phyloP scores from a whole-genome alignment of 1,140 invertebrate genomes.

The Pogonomyrmex californicus region DNA sequence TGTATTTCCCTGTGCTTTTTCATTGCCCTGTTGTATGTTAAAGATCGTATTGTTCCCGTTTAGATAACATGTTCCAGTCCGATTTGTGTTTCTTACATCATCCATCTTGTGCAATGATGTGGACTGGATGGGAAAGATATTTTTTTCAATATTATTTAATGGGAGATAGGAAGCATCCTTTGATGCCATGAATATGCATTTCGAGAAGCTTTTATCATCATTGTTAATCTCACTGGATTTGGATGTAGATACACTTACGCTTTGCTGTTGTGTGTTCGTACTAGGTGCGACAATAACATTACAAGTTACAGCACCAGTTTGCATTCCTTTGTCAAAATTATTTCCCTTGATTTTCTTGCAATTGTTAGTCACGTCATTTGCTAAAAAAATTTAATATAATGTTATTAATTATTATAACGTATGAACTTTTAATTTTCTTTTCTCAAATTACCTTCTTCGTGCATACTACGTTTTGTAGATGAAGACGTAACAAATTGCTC shows the following conservation, averaged over 20 bases:
- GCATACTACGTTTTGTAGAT: background rate
- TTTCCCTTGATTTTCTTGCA: constrained; percentile 29
- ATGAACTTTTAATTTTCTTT: background rate
- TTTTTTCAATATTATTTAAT: background rate
- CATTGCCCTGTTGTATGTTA: background rate
- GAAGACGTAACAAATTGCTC: background rate
- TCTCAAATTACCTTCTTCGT: constrained; percentile 44
- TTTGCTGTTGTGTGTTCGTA: background rate
- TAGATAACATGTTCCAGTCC: background rate
- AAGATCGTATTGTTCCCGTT: background rate
- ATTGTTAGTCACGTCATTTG: background rate
- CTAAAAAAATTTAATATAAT: constrained; percentile 24
- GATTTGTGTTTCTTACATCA: background rate
- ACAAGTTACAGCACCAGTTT: background rate
- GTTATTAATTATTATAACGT: constrained; percentile 6
- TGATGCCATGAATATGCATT: background rate
- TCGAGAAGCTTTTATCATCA: background rate
- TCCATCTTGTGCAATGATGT: background rate
- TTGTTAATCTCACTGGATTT: background rate
- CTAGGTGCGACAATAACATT: background rate
- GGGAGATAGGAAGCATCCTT: background rate
- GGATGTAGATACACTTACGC: too few species aligned
- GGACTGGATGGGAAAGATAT: background rate
- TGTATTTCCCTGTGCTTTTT: background rate
- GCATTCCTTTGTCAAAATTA: background rate